phyloP scores from a whole-genome alignment of 2,797 vertebrate species.

The Chromobotia macracanthus region DNA sequence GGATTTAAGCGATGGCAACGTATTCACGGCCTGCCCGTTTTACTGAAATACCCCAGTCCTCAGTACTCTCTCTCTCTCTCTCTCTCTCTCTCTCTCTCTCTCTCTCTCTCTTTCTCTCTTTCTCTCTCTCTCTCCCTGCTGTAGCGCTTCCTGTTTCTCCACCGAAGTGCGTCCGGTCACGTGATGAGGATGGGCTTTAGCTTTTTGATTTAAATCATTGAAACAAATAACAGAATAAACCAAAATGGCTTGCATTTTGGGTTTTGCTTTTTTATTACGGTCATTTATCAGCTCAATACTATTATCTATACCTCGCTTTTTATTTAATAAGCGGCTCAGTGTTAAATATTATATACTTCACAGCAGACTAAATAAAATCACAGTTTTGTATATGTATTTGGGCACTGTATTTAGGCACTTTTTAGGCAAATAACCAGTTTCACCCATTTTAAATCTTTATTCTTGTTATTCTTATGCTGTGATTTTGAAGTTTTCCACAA shows the following conservation, averaged over 20 bases:
- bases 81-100: slow-evolving; percentile 15
- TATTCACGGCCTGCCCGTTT: slow-evolving; percentile 54
- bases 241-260: neutral
- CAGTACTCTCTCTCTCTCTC: slow-evolving; percentile 26
- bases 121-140: neutral
- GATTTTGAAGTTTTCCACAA: neutral
- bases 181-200: slow-evolving; percentile 18
- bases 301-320: neutral
- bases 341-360: neutral
- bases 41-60: slow-evolving; percentile 32
- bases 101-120: slow-evolving; percentile 30
- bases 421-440: neutral
- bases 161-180: slow-evolving; percentile 49
- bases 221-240: neutral
- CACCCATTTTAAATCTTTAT: neutral
- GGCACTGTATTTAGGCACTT: neutral
- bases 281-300: neutral
- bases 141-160: slow-evolving; percentile 50
- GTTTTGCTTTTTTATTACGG: neutral
- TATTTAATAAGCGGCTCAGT: neutral
- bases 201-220: neutral
- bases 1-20: slow-evolving; percentile 39
- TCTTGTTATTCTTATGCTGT: neutral
- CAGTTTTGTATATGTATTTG: neutral
- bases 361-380: neutral